These are phyloP conservation scores for Sminthurides aquaticus DNA, from an alignment of 2,888 invertebrate genomes.

Conservation along the genomic window DNA sequence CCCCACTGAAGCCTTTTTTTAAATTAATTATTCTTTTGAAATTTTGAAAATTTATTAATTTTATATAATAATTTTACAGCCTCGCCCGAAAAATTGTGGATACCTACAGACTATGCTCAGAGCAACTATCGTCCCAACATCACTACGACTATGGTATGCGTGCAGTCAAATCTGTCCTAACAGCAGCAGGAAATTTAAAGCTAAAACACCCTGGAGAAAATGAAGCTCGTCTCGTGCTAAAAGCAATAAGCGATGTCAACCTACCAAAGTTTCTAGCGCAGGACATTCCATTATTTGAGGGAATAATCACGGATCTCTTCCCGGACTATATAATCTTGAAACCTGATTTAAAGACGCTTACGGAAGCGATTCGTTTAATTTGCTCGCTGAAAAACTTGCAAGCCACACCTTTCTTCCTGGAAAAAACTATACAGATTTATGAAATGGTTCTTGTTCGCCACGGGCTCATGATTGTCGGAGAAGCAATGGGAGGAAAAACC, in stretches of 20 bases:
- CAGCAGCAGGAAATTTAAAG: slow-evolving; percentile 83
- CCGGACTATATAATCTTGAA: slow-evolving; percentile 70
- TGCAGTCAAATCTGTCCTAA: slow-evolving; percentile 82
- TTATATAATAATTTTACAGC: no score
- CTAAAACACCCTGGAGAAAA: slow-evolving; percentile 68
- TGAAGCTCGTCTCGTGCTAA: slow-evolving; percentile 72
- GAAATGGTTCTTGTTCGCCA: slow-evolving; percentile 92
- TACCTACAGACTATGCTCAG: slow-evolving; percentile 87
- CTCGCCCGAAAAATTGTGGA: slow-evolving; percentile 90
- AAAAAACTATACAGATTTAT: slow-evolving; percentile 83
- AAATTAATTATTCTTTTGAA: not conserved
- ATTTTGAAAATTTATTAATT: no score
- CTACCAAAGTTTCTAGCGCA: slow-evolving; percentile 75
- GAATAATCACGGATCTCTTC: slow-evolving; percentile 86
- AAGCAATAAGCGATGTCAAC: slow-evolving; percentile 91
- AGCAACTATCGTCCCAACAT: slow-evolving; percentile 85
- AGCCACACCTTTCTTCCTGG: slow-evolving; percentile 76
- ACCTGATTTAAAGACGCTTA: slow-evolving; percentile 71
- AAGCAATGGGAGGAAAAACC: slow-evolving; percentile 86
- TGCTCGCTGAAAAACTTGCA: slow-evolving; percentile 68
- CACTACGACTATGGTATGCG: slow-evolving; percentile 96
- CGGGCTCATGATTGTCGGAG: slow-evolving; percentile 90
- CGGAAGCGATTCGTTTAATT: slow-evolving; percentile 59
- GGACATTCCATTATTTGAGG: slow-evolving; percentile 64
- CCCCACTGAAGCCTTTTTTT: not conserved